Conservation (phyloP, 2,888 invertebrate genomes). For the Dusona sp. region DNA sequence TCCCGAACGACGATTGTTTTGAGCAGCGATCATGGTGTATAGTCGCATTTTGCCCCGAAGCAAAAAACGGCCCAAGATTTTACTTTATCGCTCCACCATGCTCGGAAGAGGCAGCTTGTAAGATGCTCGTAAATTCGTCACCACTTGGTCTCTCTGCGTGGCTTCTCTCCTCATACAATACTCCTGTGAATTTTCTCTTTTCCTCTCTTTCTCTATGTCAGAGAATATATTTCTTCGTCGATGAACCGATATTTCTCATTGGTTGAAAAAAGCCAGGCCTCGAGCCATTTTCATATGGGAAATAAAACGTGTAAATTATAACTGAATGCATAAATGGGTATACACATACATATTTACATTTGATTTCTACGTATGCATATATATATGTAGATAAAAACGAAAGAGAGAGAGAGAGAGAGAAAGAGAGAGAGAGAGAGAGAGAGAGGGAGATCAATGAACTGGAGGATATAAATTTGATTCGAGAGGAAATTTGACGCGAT, state of each 20-base stretch:
- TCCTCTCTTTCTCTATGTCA: slow-evolving; percentile 70
- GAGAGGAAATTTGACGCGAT: slow-evolving; percentile 51
- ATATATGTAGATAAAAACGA: neutral
- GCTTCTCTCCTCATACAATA: slow-evolving; percentile 66
- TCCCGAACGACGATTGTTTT: slow-evolving; percentile 32
- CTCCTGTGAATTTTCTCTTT: slow-evolving; percentile 71
- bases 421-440: slow-evolving; percentile 3
- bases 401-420: slow-evolving; percentile 3
- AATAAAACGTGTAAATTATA: slow-evolving; percentile 60
- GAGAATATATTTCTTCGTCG: slow-evolving; percentile 9
- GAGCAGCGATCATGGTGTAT: slow-evolving; percentile 7
- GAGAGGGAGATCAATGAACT: slow-evolving; percentile 17
- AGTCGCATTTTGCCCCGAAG: slow-evolving; percentile 37
- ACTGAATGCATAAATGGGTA: slow-evolving; percentile 20
- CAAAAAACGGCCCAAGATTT: slow-evolving; percentile 5
- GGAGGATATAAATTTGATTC: slow-evolving; percentile 56
- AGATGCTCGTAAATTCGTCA: slow-evolving; percentile 82
- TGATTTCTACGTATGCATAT: neutral
- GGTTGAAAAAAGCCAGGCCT: slow-evolving; percentile 56
- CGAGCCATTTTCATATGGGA: slow-evolving; percentile 56
- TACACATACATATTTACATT: neutral
- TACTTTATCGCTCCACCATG: slow-evolving; percentile 66
- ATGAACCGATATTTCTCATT: slow-evolving; percentile 75
- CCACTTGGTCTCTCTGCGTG: slow-evolving; percentile 70
- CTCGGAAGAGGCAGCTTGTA: slow-evolving; percentile 74